Evolutionary conservation across 2,797 vertebrate species (phyloP).

Genomic region (Perodicticus potto): DNA sequence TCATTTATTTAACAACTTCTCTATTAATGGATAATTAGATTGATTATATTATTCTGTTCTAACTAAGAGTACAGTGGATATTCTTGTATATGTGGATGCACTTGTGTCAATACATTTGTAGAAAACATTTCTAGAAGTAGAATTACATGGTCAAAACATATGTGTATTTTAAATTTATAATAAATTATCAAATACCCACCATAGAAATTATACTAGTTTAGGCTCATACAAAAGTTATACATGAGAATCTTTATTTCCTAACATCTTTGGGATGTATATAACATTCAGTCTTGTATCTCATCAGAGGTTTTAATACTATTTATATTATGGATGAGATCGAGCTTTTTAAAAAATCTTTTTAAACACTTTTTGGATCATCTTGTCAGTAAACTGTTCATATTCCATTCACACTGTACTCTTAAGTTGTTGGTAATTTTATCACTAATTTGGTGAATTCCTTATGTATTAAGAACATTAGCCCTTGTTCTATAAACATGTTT

Average conservation of each 20-base stretch:
- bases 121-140: constrained; percentile 32
- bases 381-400: constrained; percentile 41
- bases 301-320: constrained; percentile 53
- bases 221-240: not conserved
- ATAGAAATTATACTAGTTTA: constrained; percentile 50
- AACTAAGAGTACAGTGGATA: not conserved
- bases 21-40: not conserved
- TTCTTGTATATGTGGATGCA: not conserved
- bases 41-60: not conserved
- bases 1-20: not conserved
- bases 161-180: constrained; percentile 32
- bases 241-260: not conserved
- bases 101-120: constrained; percentile 41
- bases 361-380: constrained; percentile 8
- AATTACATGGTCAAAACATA: not conserved
- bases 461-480: constrained; percentile 16
- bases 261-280: not conserved
- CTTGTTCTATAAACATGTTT: constrained; percentile 28
- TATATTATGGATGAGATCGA: constrained; percentile 60
- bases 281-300: not conserved
- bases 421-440: constrained; percentile 8
- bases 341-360: constrained; percentile 52
- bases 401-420: constrained; percentile 17
- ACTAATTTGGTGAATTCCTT: constrained; percentile 61
- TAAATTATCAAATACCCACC: not conserved